Evolutionary conservation across 2,888 invertebrate species (phyloP).

Genomic region (Eilema caniola): DNA sequence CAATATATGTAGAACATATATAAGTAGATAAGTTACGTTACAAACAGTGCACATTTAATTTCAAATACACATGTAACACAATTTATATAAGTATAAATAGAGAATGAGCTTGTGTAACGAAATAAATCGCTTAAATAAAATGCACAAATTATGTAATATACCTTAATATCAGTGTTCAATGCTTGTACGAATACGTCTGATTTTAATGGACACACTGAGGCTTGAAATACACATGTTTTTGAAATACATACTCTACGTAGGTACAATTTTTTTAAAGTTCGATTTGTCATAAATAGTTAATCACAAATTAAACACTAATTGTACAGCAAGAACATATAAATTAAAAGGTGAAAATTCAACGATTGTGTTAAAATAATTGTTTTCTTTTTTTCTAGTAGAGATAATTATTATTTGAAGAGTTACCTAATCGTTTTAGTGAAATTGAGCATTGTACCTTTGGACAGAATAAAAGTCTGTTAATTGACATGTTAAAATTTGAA

Average conservation of each 20-base stretch:
- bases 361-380: background rate
- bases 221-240: slow-evolving; percentile 15
- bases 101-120: slow-evolving; percentile 53
- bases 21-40: too few species aligned
- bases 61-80: slow-evolving; percentile 38
- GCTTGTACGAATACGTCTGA: slow-evolving; percentile 43
- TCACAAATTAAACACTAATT: background rate
- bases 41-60: slow-evolving; percentile 37
- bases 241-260: background rate
- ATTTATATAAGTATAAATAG: slow-evolving; percentile 50
- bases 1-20: too few species aligned
- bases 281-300: background rate
- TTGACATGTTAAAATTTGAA: background rate
- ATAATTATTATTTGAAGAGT: too few species aligned
- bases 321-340: background rate
- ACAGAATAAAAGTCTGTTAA: too few species aligned
- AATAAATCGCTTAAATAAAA: slow-evolving; percentile 51
- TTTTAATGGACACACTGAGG: slow-evolving; percentile 20
- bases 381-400: too few species aligned
- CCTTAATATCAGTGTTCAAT: slow-evolving; percentile 39
- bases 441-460: too few species aligned
- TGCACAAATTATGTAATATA: slow-evolving; percentile 41
- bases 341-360: background rate
- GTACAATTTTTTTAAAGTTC: background rate
- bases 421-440: too few species aligned